Percentiles rank a stretch among this genome's conserved stretches.
Conservation (phyloP, 2,888 invertebrate species). For the Torymus tubicola region DNA sequence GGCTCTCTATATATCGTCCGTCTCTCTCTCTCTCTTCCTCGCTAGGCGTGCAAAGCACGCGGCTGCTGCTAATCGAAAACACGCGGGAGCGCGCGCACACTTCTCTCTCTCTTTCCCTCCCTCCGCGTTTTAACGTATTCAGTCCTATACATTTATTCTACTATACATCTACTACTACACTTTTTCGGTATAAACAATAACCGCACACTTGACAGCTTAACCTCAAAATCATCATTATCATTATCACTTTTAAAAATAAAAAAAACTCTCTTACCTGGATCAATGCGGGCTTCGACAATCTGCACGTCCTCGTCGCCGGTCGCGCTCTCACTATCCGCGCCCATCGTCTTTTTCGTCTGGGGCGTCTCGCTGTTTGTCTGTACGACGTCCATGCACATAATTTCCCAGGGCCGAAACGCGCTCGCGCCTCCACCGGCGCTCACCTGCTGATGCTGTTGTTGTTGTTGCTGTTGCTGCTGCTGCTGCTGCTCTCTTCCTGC, state of each 20-base stretch:
- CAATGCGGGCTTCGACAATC: constrained; percentile 71
- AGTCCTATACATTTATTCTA: too few relatives aligned
- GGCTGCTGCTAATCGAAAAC: constrained; percentile 36
- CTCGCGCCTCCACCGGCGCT: constrained; percentile 47
- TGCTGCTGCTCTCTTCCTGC: constrained; percentile 41
- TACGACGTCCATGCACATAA: constrained; percentile 74
- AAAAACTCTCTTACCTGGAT: constrained; percentile 70
- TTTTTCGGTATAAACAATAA: too few relatives aligned
- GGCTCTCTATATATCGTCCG: background rate
- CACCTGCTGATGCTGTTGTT: constrained; percentile 62
- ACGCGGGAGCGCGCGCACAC: background rate
- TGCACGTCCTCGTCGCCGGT: constrained; percentile 72
- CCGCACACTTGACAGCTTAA: too few relatives aligned
- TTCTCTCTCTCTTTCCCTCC: too few relatives aligned
- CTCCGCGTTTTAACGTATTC: too few relatives aligned
- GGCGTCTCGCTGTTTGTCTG: constrained; percentile 66
- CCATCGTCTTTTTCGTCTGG: constrained; percentile 67
- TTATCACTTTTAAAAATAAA: too few relatives aligned
- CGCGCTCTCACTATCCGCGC: constrained; percentile 66
- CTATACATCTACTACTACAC: too few relatives aligned
- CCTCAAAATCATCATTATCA: too few relatives aligned
- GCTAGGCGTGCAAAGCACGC: background rate
- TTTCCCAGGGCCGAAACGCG: constrained; percentile 67
- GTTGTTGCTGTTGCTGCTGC: constrained; percentile 29
- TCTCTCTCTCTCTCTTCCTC: too few relatives aligned